Evolutionary conservation across 1,140 invertebrate species (phyloP), one percentile per base, ranked within the genome.

Genomic region (Harlomillsia oculata): DNA sequence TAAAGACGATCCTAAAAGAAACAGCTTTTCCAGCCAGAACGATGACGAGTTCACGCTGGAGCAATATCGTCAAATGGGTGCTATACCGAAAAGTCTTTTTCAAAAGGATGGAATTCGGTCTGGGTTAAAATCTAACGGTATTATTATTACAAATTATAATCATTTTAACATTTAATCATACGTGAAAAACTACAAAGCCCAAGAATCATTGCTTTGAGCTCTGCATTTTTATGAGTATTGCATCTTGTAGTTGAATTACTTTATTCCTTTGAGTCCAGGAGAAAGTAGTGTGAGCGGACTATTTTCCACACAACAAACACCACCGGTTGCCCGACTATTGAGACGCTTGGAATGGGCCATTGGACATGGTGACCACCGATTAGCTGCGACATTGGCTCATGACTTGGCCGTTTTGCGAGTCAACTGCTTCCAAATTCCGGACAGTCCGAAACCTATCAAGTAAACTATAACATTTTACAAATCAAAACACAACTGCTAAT

Each of bases 371-470:
- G 75, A 84, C 55, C 76, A 83, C 70, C 74, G 76, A 23, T 73
- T 80, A 62, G 83, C 84, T 1, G 80, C 84, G 2, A 72, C 71
- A 53, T 72, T 83, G 23, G 83, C 84, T 2, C 78, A 79, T 65
- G 81, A 85, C 69, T 73, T 86, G 52, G 83, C 84, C 0, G 72
- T 79, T 26, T 67, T 83, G 20, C 82, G 81, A 69, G 79, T 82
- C 37, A 77, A 76, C 63, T 81, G 80, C 69, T 78, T 77, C 16
- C n/a, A n/a, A n/a, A n/a, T n/a, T n/a, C n/a, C n/a, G n/a, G n/a
- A n/a, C n/a, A 5, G 9, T 18, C 5, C 49, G 21, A 46, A 28
- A 51, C 18, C 30, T 5, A 51, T n/a, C n/a, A n/a, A n/a, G n/a
- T n/a, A n/a, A n/a, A n/a, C n/a, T n/a, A n/a, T n/a, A n/a, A n/a